Percentiles rank a stretch among this genome's conserved stretches.
Conservation (phyloP, 2,113 vertebrate species). For the Leptosomus discolor region DNA sequence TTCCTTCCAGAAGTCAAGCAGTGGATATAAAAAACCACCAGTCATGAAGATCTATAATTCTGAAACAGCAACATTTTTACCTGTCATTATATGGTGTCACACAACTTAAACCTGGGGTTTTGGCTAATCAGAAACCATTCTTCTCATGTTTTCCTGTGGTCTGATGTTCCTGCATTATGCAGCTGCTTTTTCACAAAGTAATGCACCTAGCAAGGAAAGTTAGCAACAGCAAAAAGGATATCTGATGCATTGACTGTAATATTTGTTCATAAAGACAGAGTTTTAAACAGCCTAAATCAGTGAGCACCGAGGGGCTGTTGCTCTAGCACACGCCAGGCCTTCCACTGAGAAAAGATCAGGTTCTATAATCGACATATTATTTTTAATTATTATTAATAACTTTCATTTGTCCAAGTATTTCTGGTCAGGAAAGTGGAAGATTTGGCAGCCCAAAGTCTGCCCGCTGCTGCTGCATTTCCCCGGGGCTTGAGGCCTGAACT, state of each 20-base stretch:
- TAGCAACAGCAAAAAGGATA: neutral
- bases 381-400: neutral
- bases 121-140: neutral
- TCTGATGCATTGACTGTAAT: neutral
- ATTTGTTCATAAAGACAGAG: neutral
- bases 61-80: neutral
- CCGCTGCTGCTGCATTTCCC: neutral
- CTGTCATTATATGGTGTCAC: neutral
- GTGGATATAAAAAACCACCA: neutral
- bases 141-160: neutral
- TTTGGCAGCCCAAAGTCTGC: neutral
- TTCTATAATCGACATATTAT: neutral
- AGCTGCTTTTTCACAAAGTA: neutral
- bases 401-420: neutral
- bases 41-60: neutral
- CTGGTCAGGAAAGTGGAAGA: neutral
- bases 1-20: neutral
- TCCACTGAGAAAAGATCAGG: neutral
- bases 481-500: fast-evolving
- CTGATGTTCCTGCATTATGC: neutral
- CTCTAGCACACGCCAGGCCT: neutral
- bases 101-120: neutral
- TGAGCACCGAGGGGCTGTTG: neutral
- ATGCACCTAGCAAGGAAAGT: neutral
- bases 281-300: neutral